phyloP scores from a whole-genome alignment of 2,797 vertebrate species.

The Stomatorhinus walkeri region DNA sequence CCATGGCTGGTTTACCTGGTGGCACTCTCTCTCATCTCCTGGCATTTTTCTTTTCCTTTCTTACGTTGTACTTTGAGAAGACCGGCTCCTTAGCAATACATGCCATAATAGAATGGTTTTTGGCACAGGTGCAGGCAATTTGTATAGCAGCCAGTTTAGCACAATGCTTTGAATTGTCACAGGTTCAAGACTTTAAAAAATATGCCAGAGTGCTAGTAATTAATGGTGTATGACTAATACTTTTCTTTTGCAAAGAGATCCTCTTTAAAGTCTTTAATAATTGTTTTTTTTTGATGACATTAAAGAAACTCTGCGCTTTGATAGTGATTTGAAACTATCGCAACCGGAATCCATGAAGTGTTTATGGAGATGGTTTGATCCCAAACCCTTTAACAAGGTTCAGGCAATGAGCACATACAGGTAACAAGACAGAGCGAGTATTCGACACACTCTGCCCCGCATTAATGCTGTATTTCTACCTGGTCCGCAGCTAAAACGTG shows the following conservation, averaged over 20 bases:
- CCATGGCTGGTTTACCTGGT: neutral
- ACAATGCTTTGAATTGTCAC: neutral
- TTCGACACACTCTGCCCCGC: neutral
- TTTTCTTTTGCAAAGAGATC: neutral
- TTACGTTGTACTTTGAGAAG: neutral
- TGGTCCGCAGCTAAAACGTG: neutral
- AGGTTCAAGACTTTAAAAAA: neutral
- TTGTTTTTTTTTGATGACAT: neutral
- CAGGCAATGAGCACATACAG: neutral
- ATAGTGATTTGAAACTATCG: neutral
- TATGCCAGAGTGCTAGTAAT: neutral
- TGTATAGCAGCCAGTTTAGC: neutral
- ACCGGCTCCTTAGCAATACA: neutral
- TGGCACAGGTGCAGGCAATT: neutral
- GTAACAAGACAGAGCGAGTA: neutral
- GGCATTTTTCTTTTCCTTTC: neutral
- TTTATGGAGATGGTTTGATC: neutral
- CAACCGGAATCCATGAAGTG: neutral
- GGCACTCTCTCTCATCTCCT: neutral
- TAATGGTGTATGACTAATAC: neutral
- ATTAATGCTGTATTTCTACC: neutral
- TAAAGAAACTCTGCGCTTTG: neutral
- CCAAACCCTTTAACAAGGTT: neutral
- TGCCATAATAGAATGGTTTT: neutral
- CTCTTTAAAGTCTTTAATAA: neutral